Evolutionary conservation across 2,888 invertebrate species (phyloP), one percentile per base, ranked within the genome.

Genomic region (Pristionchus fissidentatus): DNA sequence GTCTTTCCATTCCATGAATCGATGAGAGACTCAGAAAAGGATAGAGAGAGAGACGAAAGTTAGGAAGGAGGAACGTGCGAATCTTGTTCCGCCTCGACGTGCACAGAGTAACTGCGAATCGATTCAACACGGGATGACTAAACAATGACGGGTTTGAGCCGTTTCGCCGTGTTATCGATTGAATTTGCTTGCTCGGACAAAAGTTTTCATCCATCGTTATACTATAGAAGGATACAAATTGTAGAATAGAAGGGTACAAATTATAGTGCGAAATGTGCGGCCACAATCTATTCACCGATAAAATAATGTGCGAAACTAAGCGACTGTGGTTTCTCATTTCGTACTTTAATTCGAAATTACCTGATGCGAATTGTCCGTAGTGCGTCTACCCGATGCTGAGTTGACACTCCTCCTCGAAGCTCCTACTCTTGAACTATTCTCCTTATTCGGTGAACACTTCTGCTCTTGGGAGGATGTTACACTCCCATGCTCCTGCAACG

Each of bases 381-480:
- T 66, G 15, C 66, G 66, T 66, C 66, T 66, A 66, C 66, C 66
- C 66, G 66, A 66, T 8, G 57, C 29, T n/a, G 62, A 62, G 66
- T 66, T 66, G 8, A 66, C 66, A 41, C 66, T 66, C 66, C 66
- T 38, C 22, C 66, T 66, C 38, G 66, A 66, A n/a, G 66, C 35
- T 66, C 66, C 66, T 66, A 66, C 66, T 66, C 26, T 15, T n/a
- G 19, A n/a, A n/a, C n/a, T 75, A n/a, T 46, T 75, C 75, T 75
- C 75, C 49, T 75, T 75, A 46, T 75, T 46, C 75, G 75, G 75
- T 75, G 75, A 43, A 46, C 75, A 26, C 26, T 46, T 75, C 75
- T 43, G 43, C 75, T 75, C 26, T n/a, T 75, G 75, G 75, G 75
- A 75, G 75, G 75, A 75, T 75, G 75, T 75, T 75, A 75, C 75